These are phyloP conservation scores for Tridacna crocea DNA, from an alignment of 2,888 invertebrate species.

Conservation along the genomic window DNA sequence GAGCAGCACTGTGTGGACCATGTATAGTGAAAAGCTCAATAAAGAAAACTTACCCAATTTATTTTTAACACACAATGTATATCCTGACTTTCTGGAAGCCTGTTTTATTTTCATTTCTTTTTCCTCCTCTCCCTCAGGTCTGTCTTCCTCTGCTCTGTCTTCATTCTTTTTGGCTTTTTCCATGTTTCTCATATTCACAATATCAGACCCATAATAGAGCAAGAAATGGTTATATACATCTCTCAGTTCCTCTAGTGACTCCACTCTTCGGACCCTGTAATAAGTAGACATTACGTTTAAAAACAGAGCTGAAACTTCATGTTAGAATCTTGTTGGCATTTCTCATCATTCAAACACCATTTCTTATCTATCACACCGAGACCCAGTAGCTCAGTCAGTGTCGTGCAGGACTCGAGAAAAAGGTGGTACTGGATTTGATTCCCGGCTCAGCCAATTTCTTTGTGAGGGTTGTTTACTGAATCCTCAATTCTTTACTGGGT, in stretches of 20 bases:
- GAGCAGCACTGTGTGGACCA: too few species aligned
- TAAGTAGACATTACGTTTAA: background rate
- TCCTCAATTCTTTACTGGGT: too few species aligned
- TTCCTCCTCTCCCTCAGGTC: conserved; percentile 81
- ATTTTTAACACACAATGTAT: conserved; percentile 93
- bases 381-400: too few species aligned
- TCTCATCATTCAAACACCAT: background rate
- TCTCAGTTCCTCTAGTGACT: conserved; percentile 92
- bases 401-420: too few species aligned
- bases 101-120: conserved; percentile 88
- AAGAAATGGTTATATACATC: conserved; percentile 97
- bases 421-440: too few species aligned
- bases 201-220: conserved; percentile 92
- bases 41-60: conserved; percentile 87
- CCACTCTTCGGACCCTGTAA: conserved; percentile 79
- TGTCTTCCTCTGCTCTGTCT: conserved; percentile 67
- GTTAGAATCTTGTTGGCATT: background rate
- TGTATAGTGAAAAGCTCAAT: background rate
- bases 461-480: too few species aligned
- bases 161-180: conserved; percentile 78
- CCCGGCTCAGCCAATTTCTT: too few species aligned
- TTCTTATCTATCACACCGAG: too few species aligned
- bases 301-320: background rate
- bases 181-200: conserved; percentile 86
- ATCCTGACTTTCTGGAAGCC: conserved; percentile 94